Evolutionary conservation across 2,888 invertebrate species (phyloP), one percentile per base, ranked within the genome.

Genomic region (Metopia argyrocephala): DNA sequence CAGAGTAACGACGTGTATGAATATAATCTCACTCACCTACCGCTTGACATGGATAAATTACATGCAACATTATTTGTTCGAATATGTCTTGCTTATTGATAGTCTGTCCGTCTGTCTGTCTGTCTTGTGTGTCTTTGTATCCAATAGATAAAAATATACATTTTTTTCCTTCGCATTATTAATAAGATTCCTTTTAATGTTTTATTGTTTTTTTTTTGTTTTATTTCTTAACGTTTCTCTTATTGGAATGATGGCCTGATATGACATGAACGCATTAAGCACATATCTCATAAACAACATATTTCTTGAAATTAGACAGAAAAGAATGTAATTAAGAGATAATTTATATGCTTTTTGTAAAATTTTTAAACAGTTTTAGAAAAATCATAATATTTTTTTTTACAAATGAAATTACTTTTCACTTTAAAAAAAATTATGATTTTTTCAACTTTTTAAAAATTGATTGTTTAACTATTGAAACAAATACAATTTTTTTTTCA

Each of bases 21-120:
- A 38, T 71, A 70, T 81, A 81, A 81, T 81, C n/a, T n/a, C n/a
- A n/a, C n/a, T n/a, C 81, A 81, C 74, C 61, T 70, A 74, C 74
- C 61, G 65, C 81, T 81, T 81, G 81, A 81, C 81, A 81, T 81
- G 81, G 78, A 81, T 81, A 81, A 81, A 81, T 81, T 78, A 78
- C 81, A 70, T 78, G 81, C 65, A 27, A 66, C 48, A 57, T 28
- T 54, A 45, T 23, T 45, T 45, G 28, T 57, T 1, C n/a, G n/a
- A 12, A 23, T 18, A 6, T 3, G 18, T 31, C 18, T 3, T 54
- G 15, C 7, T 50, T 21, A 50, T 54, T 65, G 31, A 66, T n/a
- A 46, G 18, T 56, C 21, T 61, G 25, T 21, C 2, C 28, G 31
- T 52, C 20, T 52, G 25, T 18, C 31, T 48, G 23, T 38, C 12